phyloP scores from a whole-genome alignment of 1,140 invertebrate species.

The Zaprionus tsacasi region DNA sequence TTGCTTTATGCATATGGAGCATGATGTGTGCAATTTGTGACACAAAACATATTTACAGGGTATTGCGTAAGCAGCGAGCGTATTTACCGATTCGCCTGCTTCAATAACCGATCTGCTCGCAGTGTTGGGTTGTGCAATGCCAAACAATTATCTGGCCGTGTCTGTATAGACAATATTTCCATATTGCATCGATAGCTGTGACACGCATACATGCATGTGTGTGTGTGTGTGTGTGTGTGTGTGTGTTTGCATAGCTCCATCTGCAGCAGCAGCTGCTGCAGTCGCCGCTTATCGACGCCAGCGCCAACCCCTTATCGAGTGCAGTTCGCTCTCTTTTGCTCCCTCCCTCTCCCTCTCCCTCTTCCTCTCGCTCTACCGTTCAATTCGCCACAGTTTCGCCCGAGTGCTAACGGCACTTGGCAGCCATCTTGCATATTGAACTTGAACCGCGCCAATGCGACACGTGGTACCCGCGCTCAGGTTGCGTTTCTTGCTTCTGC shows the following conservation, averaged over 20 bases:
- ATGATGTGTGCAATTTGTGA: neutral
- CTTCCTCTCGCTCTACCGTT: neutral
- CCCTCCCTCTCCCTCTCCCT: neutral
- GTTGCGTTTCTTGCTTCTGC: slow-evolving; percentile 24
- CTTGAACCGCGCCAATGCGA: slow-evolving; percentile 38
- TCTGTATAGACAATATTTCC: neutral
- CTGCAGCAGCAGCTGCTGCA: slow-evolving; percentile 5
- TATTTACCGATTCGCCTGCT: neutral
- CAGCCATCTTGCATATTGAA: slow-evolving; percentile 44
- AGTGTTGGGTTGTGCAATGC: neutral
- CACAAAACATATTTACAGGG: neutral
- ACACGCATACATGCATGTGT: too few species aligned
- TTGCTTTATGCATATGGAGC: neutral
- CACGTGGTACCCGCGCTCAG: slow-evolving; percentile 38
- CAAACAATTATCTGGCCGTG: neutral
- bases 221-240: neutral
- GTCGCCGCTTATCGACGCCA: neutral
- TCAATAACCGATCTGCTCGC: neutral
- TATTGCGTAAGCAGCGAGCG: neutral
- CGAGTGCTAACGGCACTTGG: slow-evolving; percentile 20
- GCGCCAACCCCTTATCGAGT: slow-evolving; percentile 1
- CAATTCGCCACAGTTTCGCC: slow-evolving; percentile 6
- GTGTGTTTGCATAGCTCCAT: slow-evolving; percentile 1
- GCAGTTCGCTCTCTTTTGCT: neutral
- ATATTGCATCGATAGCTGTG: neutral